Base-by-base conservation (phyloP, 2,797 vertebrate species). In the Tapirus indicus region DNA sequence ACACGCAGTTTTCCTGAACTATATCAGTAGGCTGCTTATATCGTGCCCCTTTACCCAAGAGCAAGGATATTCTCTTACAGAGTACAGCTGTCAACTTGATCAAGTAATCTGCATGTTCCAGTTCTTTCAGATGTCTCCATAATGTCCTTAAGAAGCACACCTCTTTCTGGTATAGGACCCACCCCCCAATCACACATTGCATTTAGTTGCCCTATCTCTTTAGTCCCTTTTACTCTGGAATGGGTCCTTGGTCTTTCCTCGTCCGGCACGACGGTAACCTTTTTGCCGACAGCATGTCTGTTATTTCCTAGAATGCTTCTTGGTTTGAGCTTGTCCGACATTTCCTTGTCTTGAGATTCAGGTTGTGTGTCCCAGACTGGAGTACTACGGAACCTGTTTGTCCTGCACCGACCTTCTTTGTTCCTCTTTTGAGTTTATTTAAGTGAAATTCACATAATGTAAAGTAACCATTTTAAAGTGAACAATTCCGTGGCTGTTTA, bases 261-360 rank as follows among this genome's bases (percentile, higher is more conserved):
- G 6, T 44, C 7, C 38, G n/a, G 10, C 20, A 2, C 12, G 7
- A 49, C 5, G 2, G 5, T 47, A 0, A 11, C 32, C 2, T 14
- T 35, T 74, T 75, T 23, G 60, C 12, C 25, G n/a, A 23, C 4
- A n/a, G 35, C 44, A 20, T 3, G 0, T 21, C 72, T 13, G 2
- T 16, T 62, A 25, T 29, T 18, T 32, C 7, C 41, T 16, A 23
- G 75, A 41, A 18, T 1, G 27, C 27, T 38, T 17, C 35, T 10
- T 2, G 3, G 47, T 54, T 17, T 25, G 35, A 3, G 27, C 41
- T n/a, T 17, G 20, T 49, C n/a, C 0, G n/a, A 6, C 41, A 0
- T n/a, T 18, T 38, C 74, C 47, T 8, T 11, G 20, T 75, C 44
- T 6, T 2, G 25, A 66, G 78, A 14, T 29, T 2, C 8, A 2